phyloP scores from a whole-genome alignment of 2,113 vertebrate genomes.

The Cnemophilus loriae region DNA sequence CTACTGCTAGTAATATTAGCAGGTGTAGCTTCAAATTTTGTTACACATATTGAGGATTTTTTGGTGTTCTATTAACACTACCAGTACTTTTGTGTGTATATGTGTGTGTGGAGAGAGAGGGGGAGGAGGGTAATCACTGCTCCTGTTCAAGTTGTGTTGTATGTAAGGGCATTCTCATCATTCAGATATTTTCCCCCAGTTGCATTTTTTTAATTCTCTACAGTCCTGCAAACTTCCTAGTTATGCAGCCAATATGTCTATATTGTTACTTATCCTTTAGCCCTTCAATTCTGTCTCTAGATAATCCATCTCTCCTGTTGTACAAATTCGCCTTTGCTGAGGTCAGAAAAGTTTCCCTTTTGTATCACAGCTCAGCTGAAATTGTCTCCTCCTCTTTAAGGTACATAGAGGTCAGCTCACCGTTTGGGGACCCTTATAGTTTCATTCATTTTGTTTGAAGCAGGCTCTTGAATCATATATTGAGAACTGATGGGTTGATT shows the following conservation, averaged over 20 bases:
- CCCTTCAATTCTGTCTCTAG: background rate
- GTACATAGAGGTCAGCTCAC: background rate
- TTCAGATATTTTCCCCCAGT: background rate
- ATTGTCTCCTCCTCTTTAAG: background rate
- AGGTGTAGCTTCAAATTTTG: background rate
- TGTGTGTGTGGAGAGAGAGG: background rate
- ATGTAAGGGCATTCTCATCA: background rate
- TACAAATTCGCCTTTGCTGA: background rate
- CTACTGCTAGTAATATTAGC: background rate
- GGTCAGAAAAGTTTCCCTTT: background rate
- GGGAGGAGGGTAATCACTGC: background rate
- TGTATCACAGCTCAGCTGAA: background rate
- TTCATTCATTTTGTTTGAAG: background rate
- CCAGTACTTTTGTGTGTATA: background rate
- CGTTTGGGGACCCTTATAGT: background rate
- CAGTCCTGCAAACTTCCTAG: background rate
- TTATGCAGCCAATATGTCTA: background rate
- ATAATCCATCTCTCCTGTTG: background rate
- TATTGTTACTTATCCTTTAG: background rate
- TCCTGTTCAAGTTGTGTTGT: background rate
- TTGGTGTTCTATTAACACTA: background rate
- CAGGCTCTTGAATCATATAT: background rate
- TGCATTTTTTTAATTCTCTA: background rate
- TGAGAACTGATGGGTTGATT: background rate
- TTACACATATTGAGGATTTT: background rate